Evolutionary conservation across 1,140 invertebrate species (phyloP).

Genomic region (Danaus melanippus): DNA sequence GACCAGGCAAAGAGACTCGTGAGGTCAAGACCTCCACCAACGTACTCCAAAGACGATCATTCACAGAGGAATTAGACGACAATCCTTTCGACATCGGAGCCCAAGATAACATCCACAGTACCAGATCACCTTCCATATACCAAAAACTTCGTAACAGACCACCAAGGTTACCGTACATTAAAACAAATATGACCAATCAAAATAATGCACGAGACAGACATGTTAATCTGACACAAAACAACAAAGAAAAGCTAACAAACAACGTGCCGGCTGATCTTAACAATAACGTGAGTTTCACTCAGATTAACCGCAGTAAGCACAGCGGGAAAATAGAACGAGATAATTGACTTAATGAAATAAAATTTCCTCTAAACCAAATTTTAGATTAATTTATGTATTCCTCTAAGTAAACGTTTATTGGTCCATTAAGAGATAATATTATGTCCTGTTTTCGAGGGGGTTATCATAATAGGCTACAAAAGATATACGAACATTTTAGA

Average conservation of each 20-base stretch:
- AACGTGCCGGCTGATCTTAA: conserved; percentile 13
- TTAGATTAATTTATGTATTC: too few species aligned
- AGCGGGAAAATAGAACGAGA: too few species aligned
- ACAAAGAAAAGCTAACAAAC: conserved; percentile 19
- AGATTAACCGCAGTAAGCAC: too few species aligned
- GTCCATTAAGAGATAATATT: too few species aligned
- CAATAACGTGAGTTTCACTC: conserved; percentile 33
- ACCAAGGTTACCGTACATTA: conserved; percentile 20
- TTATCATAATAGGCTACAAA: too few species aligned
- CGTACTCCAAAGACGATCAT: conserved; percentile 55
- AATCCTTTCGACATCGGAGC: conserved; percentile 34
- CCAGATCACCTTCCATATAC: conserved; percentile 22
- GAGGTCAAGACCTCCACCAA: conserved; percentile 45
- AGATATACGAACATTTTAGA: too few species aligned
- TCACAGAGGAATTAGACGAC: conserved; percentile 39
- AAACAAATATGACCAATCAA: conserved; percentile 22
- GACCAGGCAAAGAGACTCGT: conserved; percentile 43
- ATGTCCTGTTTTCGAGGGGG: too few species aligned
- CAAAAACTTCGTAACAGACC: conserved; percentile 32
- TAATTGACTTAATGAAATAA: too few species aligned
- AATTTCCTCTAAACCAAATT: too few species aligned
- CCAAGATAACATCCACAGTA: conserved; percentile 26
- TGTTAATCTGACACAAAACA: conserved; percentile 29
- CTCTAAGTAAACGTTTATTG: too few species aligned
- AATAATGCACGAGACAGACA: conserved; percentile 22